These are phyloP conservation scores for Trichonephila inaurata DNA, from an alignment of 1,140 invertebrate genomes.

Conservation along the genomic window DNA sequence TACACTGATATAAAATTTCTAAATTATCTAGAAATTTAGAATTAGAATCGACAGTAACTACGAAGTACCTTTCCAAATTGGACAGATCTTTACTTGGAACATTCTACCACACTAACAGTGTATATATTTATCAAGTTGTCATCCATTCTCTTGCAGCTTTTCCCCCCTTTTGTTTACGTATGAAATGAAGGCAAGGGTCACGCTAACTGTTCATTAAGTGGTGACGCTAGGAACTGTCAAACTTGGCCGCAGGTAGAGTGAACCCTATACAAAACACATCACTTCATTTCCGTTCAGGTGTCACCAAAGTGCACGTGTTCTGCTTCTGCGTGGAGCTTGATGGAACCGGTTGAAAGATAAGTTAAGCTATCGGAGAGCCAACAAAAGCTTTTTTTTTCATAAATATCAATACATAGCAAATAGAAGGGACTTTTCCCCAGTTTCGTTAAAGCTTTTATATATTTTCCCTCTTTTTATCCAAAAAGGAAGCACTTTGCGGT, in stretches of 20 bases:
- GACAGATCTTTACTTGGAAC: too few species aligned
- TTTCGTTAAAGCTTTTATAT: not conserved
- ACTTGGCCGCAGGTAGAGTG: not conserved
- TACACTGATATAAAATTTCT: too few species aligned
- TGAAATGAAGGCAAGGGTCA: not conserved
- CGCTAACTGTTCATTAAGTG: constrained; percentile 18
- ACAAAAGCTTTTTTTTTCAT: not conserved
- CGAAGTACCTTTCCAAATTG: too few species aligned
- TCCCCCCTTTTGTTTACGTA: not conserved
- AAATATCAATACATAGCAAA: constrained; percentile 7
- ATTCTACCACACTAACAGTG: too few species aligned
- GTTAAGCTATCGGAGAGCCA: not conserved
- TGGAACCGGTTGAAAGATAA: constrained; percentile 26
- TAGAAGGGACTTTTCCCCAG: not conserved
- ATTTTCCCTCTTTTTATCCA: not conserved
- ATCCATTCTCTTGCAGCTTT: not conserved
- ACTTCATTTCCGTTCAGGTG: constrained; percentile 30
- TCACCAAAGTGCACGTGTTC: constrained; percentile 17
- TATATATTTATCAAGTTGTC: not conserved
- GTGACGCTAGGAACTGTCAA: not conserved
- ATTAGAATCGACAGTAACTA: too few species aligned
- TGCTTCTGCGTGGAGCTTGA: not conserved
- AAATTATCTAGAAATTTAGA: too few species aligned
- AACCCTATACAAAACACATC: not conserved
- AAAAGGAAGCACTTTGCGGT: constrained; percentile 23